These are phyloP conservation scores for Oreochromis mossambicus DNA, from an alignment of 2,797 vertebrate genomes.

Conservation along the genomic window DNA sequence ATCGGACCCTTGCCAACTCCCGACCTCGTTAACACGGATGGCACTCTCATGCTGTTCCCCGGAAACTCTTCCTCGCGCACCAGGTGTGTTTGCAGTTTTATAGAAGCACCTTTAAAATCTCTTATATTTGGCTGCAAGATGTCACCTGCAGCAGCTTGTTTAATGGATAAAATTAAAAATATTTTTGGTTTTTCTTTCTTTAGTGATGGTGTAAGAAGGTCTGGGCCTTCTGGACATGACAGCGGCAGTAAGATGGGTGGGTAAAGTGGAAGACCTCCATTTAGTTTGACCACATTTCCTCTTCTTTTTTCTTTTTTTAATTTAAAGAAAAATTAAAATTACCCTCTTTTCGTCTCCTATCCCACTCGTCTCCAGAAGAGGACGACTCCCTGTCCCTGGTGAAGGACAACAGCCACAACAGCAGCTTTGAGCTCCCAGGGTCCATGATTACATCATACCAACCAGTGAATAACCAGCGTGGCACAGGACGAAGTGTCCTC, in stretches of 20 bases:
- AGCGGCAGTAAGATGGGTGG: conserved; percentile 70
- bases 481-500: conserved; percentile 71
- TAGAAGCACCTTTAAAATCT: not conserved
- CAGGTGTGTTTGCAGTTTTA: conserved; percentile 65
- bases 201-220: conserved; percentile 68
- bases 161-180: not conserved
- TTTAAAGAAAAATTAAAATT: not conserved
- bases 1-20: conserved; percentile 66
- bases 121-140: not conserved
- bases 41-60: conserved; percentile 88
- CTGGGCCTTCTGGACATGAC: conserved; percentile 60
- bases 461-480: conserved; percentile 79
- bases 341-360: not conserved
- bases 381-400: conserved; percentile 83
- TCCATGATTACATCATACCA: conserved; percentile 97
- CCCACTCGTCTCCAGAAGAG: conserved; percentile 76
- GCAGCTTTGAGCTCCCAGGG: conserved; percentile 92
- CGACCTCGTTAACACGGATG: conserved; percentile 78
- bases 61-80: conserved; percentile 88
- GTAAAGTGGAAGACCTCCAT: not conserved
- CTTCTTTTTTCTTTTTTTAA: not conserved
- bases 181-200: not conserved
- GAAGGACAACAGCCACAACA: conserved; percentile 95
- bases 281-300: not conserved
- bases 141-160: not conserved